Evolutionary conservation across 2,888 invertebrate species (phyloP).

Genomic region (Rotaria sp.): DNA sequence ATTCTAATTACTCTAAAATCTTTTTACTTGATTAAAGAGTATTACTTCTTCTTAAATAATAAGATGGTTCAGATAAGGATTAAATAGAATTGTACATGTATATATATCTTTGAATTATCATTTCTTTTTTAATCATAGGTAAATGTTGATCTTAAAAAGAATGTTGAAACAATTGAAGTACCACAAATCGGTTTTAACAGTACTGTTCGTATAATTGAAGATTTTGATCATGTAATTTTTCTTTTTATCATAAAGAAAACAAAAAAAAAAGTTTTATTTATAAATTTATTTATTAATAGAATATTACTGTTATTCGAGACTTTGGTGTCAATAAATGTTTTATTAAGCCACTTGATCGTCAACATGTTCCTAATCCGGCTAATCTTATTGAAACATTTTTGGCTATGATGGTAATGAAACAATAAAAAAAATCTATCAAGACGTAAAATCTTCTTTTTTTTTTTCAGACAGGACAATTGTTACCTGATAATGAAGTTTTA

Average conservation of each 20-base stretch:
- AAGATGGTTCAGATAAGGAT: no score
- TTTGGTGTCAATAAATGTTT: neutral
- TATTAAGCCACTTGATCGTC: conserved; percentile 17
- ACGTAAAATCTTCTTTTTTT: neutral
- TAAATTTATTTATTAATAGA: neutral
- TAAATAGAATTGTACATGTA: no score
- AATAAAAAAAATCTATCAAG: no score
- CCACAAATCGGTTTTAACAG: neutral
- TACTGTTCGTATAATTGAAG: neutral
- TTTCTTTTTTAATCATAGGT: neutral
- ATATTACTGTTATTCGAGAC: conserved; percentile 8
- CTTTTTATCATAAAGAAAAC: neutral
- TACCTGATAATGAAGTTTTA: conserved; percentile 21
- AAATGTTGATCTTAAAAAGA: neutral
- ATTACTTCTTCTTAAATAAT: neutral
- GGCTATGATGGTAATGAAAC: neutral
- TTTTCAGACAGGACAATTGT: neutral
- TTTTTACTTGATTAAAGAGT: neutral
- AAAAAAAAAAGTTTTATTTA: neutral
- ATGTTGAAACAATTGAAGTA: conserved; percentile 10
- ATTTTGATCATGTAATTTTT: conserved; percentile 11
- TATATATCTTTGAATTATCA: no score
- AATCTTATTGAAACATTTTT: conserved; percentile 26
- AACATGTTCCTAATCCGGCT: neutral
- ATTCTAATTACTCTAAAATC: neutral